Evolutionary conservation across 2,113 vertebrate genomes (phyloP).

Genomic region (Panthera leo): DNA sequence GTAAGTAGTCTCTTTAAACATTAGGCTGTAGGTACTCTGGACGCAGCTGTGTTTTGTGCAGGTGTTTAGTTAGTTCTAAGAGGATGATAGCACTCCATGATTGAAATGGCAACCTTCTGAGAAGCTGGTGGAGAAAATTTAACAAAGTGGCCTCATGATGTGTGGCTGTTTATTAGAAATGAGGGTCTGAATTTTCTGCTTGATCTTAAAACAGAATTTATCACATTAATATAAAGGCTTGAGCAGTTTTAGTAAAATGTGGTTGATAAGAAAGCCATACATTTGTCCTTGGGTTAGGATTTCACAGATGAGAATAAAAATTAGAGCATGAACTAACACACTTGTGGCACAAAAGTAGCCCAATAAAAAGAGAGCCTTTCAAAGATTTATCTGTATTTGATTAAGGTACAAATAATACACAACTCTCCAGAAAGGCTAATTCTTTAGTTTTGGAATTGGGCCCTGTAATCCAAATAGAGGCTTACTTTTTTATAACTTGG

Average conservation of each 20-base stretch:
- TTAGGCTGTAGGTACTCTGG: background rate
- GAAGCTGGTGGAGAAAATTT: background rate
- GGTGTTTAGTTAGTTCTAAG: slow-evolving; percentile 5
- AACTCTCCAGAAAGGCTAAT: background rate
- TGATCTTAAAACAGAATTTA: slow-evolving; percentile 12
- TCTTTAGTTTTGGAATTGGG: slow-evolving; percentile 34
- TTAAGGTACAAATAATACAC: background rate
- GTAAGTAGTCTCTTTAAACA: background rate
- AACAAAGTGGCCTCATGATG: background rate
- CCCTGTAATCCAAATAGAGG: background rate
- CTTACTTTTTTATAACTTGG: slow-evolving; percentile 2
- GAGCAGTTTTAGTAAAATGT: background rate
- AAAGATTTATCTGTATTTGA: slow-evolving; percentile 36
- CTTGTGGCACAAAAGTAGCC: background rate
- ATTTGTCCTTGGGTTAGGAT: background rate
- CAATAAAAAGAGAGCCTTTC: background rate
- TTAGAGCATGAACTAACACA: background rate
- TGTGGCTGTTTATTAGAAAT: background rate
- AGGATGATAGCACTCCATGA: background rate
- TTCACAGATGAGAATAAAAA: slow-evolving; percentile 20
- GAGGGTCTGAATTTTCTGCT: background rate
- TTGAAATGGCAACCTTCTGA: background rate
- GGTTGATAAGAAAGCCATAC: background rate
- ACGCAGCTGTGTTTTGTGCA: background rate
- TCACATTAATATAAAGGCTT: background rate